Evolutionary conservation across 1,140 invertebrate species (phyloP), one percentile per base, ranked within the genome.

Genomic region (Drosophila punjabiensis): DNA sequence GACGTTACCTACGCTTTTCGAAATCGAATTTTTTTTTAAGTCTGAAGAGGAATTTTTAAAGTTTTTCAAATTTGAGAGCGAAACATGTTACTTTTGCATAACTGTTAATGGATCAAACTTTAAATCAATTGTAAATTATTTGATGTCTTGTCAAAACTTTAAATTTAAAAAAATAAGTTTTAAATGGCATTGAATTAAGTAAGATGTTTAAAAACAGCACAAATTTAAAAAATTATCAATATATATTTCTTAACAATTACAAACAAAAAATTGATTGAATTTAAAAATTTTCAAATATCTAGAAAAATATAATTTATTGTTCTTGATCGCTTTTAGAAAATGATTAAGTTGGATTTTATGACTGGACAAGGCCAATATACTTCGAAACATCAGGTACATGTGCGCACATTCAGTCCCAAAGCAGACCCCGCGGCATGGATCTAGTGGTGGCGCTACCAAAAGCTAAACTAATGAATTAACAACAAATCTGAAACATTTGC

Each of bases 401-500:
- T 33, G 30, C 11, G 30, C 11, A 20, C 13, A 35, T 14, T 35
- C 32, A 37, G 18, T 16, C 33, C 53, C 35, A 20, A 55, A 55
- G 14, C 32, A 55, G 53, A 37, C 7, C 53, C 53, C 32, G 50
- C 24, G 55, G 55, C 55, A 28, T 39, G 7, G 53, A 33, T 18
- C 13, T 20, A 18, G n/a, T 35, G 32, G 18, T 14, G 32, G 52
- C 32, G 18, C 32, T 56, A 37, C 33, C 53, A 24, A 56, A 37
- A 39, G 55, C 55, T 28, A 58, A 39, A n/a, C 55, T 58, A 39
- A 58, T 39, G 14, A 39, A 28, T n/a, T 39, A 58, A 39, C 20
- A 58, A 39, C 20, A 28, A 39, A 28, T 18, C 4, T 2, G 0
- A 33, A 53, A 13, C 9, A 30, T 13, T 52, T 32, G 9, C 50